Evolutionary conservation across 2,888 invertebrate species (phyloP).

Genomic region (Cataglyphis altisquamis): DNA sequence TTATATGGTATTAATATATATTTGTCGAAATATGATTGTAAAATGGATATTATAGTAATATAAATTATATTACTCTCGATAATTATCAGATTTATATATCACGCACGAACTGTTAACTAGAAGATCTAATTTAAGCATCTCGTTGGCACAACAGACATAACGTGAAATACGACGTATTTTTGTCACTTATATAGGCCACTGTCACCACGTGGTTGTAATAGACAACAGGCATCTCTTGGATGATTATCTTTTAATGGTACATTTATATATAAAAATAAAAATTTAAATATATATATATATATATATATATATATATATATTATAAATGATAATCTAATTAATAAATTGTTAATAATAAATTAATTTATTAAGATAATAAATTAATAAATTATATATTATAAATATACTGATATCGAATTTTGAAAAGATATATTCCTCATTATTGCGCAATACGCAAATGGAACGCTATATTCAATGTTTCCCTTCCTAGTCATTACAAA

Average conservation of each 20-base stretch:
- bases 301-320: neutral
- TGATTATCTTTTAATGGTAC: neutral
- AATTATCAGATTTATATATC: slow-evolving; percentile 31
- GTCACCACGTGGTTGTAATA: slow-evolving; percentile 63
- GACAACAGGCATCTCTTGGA: slow-evolving; percentile 13
- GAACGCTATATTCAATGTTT: slow-evolving; percentile 35
- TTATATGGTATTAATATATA: neutral
- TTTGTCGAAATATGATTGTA: neutral
- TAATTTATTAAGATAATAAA: no score
- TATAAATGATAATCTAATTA: neutral
- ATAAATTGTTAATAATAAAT: no score
- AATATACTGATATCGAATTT: neutral
- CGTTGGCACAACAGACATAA: neutral
- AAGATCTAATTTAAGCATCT: slow-evolving; percentile 31
- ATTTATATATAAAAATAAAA: neutral
- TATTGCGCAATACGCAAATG: slow-evolving; percentile 24
- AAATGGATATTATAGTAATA: neutral
- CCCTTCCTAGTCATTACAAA: neutral
- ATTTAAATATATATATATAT: neutral
- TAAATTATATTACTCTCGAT: slow-evolving; percentile 12
- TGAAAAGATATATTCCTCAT: neutral
- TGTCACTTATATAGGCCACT: slow-evolving; percentile 68
- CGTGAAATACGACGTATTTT: slow-evolving; percentile 62
- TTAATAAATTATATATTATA: neutral
- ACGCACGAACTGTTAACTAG: slow-evolving; percentile 3